Conservation (phyloP, 2,113 vertebrate genomes). For the Oryzias curvinotus region DNA sequence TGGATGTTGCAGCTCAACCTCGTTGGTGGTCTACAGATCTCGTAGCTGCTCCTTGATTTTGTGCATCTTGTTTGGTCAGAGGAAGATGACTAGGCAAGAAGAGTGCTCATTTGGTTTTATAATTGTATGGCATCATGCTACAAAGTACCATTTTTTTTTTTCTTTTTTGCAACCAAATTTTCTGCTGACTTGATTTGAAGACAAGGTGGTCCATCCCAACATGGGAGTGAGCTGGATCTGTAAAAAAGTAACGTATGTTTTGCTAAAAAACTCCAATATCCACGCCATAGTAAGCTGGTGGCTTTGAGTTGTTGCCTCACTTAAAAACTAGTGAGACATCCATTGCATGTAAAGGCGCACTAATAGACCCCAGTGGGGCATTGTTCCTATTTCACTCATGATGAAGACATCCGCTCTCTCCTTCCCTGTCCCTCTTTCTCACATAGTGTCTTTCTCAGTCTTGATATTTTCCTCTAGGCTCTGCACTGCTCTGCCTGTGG, state of each 20-base stretch:
- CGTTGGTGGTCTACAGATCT: too few species aligned
- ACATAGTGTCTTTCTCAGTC: conserved; percentile 35
- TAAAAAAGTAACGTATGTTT: conserved; percentile 19
- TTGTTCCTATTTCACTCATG: conserved; percentile 78
- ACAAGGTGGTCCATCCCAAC: conserved; percentile 1
- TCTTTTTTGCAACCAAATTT: background rate
- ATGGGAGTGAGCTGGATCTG: conserved; percentile 9
- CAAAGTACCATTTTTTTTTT: background rate
- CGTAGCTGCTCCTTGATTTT: too few species aligned
- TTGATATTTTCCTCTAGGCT: conserved; percentile 61
- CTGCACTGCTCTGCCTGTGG: conserved; percentile 60
- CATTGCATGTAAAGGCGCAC: conserved; percentile 72
- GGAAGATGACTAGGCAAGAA: background rate
- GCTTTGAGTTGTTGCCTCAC: conserved; percentile 50
- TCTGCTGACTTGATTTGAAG: background rate
- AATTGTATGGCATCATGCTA: background rate
- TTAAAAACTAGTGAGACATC: conserved; percentile 50
- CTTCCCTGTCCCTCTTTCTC: conserved; percentile 8
- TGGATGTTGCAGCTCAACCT: too few species aligned
- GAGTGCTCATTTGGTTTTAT: background rate
- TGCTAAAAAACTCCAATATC: conserved; percentile 37
- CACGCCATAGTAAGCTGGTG: conserved; percentile 34
- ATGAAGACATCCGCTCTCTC: conserved; percentile 71
- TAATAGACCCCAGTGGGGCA: conserved; percentile 82
- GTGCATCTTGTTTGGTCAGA: too few species aligned